These are phyloP conservation scores for Perca schrenkii DNA, from an alignment of 2,113 vertebrate species.

Conservation along the genomic window DNA sequence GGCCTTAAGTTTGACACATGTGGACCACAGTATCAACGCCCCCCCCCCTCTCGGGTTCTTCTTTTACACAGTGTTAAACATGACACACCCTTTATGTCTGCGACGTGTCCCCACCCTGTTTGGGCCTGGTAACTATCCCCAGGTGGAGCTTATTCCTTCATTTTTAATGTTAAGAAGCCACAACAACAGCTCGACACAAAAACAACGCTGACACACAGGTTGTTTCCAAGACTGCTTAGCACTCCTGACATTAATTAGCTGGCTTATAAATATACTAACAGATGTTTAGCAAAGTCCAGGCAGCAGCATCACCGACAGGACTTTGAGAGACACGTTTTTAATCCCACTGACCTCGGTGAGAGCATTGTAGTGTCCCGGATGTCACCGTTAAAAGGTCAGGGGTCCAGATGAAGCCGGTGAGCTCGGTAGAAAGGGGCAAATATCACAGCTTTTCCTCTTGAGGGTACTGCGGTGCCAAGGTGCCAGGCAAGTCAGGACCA, in stretches of 20 bases:
- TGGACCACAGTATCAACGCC: too few species aligned
- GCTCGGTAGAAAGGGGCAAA: fast-evolving
- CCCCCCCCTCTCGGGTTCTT: not conserved
- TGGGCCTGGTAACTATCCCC: not conserved
- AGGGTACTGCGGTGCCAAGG: not conserved
- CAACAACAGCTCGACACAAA: not conserved
- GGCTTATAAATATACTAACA: not conserved
- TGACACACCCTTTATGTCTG: conserved; percentile 18
- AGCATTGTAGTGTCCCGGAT: conserved; percentile 48
- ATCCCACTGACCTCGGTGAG: conserved; percentile 65
- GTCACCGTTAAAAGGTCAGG: not conserved
- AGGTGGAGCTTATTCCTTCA: not conserved
- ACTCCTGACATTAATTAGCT: fast-evolving
- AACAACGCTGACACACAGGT: not conserved
- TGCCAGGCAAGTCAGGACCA: not conserved
- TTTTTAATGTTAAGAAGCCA: fast-evolving
- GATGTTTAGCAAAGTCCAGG: not conserved
- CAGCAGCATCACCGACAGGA: not conserved
- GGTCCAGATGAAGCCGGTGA: not conserved
- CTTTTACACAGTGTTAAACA: not conserved
- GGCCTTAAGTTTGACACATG: too few species aligned
- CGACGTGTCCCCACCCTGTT: not conserved
- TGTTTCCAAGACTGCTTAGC: not conserved
- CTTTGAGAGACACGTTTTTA: too few species aligned
- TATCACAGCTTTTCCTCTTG: not conserved